These are phyloP conservation scores for Apodemia duryi DNA, from an alignment of 2,888 invertebrate genomes.

Conservation along the genomic window DNA sequence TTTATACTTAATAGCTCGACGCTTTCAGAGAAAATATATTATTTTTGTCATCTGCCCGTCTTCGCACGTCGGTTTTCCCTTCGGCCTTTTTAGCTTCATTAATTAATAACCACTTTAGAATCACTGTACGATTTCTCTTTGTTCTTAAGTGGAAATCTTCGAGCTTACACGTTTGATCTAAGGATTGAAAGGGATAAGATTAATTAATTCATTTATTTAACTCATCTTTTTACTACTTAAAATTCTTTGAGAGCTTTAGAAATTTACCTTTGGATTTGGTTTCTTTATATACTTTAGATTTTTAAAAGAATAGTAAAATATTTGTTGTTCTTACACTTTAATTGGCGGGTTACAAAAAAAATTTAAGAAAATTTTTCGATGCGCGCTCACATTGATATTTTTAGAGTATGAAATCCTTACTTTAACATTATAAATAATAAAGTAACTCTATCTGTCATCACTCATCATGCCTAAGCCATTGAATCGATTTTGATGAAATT, in stretches of 20 bases:
- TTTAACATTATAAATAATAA: too few species aligned
- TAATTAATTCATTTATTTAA: slow-evolving; percentile 25
- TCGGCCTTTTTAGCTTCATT: slow-evolving; percentile 19
- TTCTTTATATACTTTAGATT: too few species aligned
- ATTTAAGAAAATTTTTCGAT: too few species aligned
- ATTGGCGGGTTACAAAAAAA: too few species aligned
- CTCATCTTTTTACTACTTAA: neutral
- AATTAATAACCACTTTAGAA: slow-evolving; percentile 8
- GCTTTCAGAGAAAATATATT: slow-evolving; percentile 24
- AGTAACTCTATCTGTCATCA: too few species aligned
- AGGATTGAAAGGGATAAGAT: neutral
- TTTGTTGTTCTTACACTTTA: too few species aligned
- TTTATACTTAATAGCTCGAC: slow-evolving; percentile 24
- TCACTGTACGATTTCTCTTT: slow-evolving; percentile 10
- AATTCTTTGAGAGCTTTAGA: neutral
- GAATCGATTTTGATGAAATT: too few species aligned
- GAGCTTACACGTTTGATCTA: neutral
- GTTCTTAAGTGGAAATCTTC: slow-evolving; percentile 6
- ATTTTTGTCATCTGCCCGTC: slow-evolving; percentile 22
- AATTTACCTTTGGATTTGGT: too few species aligned
- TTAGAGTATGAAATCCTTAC: too few species aligned
- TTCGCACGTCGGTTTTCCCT: slow-evolving; percentile 17
- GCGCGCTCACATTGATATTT: too few species aligned
- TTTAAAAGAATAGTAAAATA: too few species aligned
- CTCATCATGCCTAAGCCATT: too few species aligned